Conservation (phyloP, 2,888 invertebrate species). For the Venusia cambrica region DNA sequence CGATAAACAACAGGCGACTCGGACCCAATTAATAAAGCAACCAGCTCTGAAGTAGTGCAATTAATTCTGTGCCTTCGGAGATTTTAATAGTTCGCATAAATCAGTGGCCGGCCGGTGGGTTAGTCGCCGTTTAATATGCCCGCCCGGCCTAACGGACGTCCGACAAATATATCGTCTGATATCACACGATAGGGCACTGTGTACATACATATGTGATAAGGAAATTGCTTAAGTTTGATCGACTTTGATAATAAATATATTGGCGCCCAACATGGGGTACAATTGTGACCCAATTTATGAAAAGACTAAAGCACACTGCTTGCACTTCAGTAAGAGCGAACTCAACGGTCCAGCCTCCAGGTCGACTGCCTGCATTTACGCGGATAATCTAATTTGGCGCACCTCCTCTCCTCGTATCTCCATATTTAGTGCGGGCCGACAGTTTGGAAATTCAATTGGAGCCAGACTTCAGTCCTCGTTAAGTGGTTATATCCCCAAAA, state of each 20-base stretch:
- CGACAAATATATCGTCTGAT: conserved; percentile 39
- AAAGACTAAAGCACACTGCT: no score
- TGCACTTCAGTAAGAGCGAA: no score
- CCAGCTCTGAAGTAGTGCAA: conserved; percentile 76
- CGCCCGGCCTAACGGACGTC: conserved; percentile 54
- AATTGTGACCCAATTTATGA: no score
- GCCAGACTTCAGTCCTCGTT: conserved; percentile 73
- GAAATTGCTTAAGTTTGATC: conserved; percentile 22
- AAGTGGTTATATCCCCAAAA: conserved; percentile 75
- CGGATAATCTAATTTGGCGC: conserved; percentile 28
- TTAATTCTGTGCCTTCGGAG: conserved; percentile 79
- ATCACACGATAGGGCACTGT: conserved; percentile 37
- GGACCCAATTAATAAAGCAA: conserved; percentile 79
- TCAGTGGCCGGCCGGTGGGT: conserved; percentile 74
- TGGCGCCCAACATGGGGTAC: conserved; percentile 30
- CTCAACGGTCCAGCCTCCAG: no score
- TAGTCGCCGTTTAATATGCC: conserved; percentile 79
- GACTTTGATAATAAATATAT: conserved; percentile 11
- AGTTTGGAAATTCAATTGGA: conserved; percentile 67
- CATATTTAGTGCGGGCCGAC: conserved; percentile 50
- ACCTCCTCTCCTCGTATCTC: conserved; percentile 34
- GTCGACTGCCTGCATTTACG: conserved; percentile 24
- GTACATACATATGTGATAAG: conserved; percentile 36
- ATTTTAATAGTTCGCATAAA: conserved; percentile 81
- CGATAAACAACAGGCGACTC: conserved; percentile 77